A percentile compares a stretch with the other conserved stretches of the same genome.
These are phyloP conservation scores for Acleris literana DNA, from an alignment of 2,888 invertebrate genomes.

Conservation along the genomic window DNA sequence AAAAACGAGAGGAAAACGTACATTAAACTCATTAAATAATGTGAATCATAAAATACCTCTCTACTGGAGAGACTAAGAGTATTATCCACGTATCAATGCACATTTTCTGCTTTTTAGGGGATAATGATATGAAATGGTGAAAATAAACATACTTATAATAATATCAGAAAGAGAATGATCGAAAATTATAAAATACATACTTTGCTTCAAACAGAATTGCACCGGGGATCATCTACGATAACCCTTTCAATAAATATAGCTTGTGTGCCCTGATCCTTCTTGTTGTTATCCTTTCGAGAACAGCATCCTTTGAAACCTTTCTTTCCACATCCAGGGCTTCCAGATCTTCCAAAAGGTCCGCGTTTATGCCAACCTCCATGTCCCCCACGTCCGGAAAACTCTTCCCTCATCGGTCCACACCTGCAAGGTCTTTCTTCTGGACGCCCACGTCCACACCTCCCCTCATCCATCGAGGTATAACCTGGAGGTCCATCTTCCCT, in stretches of 20 bases:
- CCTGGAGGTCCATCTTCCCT: conserved; percentile 6
- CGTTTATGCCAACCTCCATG: conserved; percentile 13
- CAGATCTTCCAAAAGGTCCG: conserved; percentile 4
- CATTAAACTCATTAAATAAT: no score
- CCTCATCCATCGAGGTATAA: conserved; percentile 1
- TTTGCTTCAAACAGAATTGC: conserved; percentile 32
- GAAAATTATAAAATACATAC: conserved; percentile 9
- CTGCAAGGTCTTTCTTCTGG: conserved; percentile 1
- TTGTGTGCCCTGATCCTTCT: conserved; percentile 26
- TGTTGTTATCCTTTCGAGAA: conserved; percentile 4
- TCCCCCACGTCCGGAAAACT: conserved; percentile 3
- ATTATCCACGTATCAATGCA: no score
- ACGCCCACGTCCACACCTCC: not conserved
- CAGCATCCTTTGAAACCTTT: conserved; percentile 13
- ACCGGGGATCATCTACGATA: conserved; percentile 16
- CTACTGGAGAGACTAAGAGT: no score
- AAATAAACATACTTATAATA: not conserved
- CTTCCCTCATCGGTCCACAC: conserved; percentile 8
- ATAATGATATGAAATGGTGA: not conserved
- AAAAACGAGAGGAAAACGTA: no score
- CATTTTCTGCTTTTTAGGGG: no score
- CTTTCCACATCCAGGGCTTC: conserved; percentile 14
- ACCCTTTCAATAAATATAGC: conserved; percentile 27
- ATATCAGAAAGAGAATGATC: not conserved
- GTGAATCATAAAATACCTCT: no score